Base-by-base conservation (phyloP, 2,113 vertebrate genomes). In the Phrynocephalus versicolor region DNA sequence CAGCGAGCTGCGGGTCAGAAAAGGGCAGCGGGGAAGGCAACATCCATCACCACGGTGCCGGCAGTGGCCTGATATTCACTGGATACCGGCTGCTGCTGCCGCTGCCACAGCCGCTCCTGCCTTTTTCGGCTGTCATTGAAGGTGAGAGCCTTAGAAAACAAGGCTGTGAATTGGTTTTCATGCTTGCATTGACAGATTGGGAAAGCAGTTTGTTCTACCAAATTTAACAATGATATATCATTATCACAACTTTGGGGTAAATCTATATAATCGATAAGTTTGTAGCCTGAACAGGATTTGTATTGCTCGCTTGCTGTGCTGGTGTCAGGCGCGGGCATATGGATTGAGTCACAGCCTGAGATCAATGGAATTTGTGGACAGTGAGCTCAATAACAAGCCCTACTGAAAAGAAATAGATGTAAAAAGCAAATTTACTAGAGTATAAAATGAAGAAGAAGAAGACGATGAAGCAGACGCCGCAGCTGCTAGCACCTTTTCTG, bases 191-290 rank as follows among this genome's bases (percentile, higher is more conserved):
- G 97, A 98, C 96, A 97, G 97, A 99, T 99, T 96, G 98, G 97
- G 97, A 98, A 98, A 99, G 97, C 98, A 97, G 98, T 99, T 99
- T 99, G 98, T 99, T 99, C 98, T 99, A 98, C 98, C 97, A 99
- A 98, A 99, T 99, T 98, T 99, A 99, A 99, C 99, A 99, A 99
- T 99, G 98, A 99, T 98, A 98, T 98, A 98, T 99, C 98, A 99
- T 99, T 99, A 99, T 99, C 97, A 98, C 98, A 99, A 99, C 98
- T 99, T 99, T 99, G 97, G 96, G 97, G 96, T 96, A 98, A 98
- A 99, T 99, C 98, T 97, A 99, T 99, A 98, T 98, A 99, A 99
- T 99, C 98, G 98, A 99, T 99, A 97, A 96, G 97, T 97, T 97
- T 97, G 98, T 98, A 97, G 97, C 97, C 97, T 97, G 97, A 97